A percentile compares a stretch with the other conserved stretches of the same genome.
Evolutionary conservation across 2,797 vertebrate genomes (phyloP).

Genomic region (Margarornis squamiger): DNA sequence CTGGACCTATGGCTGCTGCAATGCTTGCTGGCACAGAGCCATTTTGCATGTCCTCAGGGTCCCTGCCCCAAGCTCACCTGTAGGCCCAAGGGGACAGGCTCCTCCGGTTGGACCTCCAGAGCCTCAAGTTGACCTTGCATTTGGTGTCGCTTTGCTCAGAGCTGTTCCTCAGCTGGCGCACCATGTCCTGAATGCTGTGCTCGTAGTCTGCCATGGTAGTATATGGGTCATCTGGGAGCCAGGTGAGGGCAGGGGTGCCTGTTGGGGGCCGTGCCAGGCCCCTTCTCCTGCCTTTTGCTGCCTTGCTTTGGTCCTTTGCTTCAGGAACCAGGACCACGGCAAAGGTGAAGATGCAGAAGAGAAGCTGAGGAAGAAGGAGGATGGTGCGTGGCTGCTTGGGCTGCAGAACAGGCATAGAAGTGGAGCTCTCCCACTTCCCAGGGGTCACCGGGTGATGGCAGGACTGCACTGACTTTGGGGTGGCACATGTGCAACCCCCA

Average conservation of each 20-base stretch:
- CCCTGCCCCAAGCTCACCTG: conserved; percentile 72
- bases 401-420: neutral
- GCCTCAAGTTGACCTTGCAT: conserved; percentile 83
- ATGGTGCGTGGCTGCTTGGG: neutral
- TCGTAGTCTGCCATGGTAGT: conserved; percentile 81
- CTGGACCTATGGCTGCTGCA: rapidly evolving
- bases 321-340: conserved; percentile 59
- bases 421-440: neutral
- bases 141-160: conserved; percentile 75
- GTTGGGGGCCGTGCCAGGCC: conserved; percentile 64
- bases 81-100: conserved; percentile 88
- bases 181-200: conserved; percentile 83
- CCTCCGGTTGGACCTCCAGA: conserved; percentile 85
- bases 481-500: neutral
- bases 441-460: neutral
- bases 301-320: conserved; percentile 63
- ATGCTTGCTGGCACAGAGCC: neutral
- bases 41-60: rapidly evolving
- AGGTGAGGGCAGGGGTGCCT: conserved; percentile 58
- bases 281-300: conserved; percentile 70
- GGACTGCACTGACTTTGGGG: rapidly evolving
- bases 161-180: conserved; percentile 80
- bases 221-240: conserved; percentile 33
- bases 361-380: conserved; percentile 63
- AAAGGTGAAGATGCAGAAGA: conserved; percentile 72